These are phyloP conservation scores for Gulo gulo DNA, from an alignment of 2,113 vertebrate species.

Conservation along the genomic window DNA sequence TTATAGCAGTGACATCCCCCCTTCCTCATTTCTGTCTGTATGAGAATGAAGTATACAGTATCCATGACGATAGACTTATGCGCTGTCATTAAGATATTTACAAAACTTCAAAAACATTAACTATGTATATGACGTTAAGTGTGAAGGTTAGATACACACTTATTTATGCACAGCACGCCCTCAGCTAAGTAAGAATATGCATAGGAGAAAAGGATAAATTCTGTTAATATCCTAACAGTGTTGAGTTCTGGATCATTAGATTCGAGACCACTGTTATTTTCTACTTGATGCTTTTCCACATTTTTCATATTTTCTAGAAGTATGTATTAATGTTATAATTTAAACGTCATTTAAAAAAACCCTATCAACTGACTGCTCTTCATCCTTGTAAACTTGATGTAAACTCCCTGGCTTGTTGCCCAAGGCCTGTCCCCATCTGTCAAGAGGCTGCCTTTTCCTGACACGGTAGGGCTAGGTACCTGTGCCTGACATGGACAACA, in stretches of 20 bases:
- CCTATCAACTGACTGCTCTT: neutral
- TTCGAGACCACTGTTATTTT: neutral
- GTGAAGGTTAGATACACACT: neutral
- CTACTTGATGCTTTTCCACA: conserved; percentile 16
- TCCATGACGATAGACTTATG: neutral
- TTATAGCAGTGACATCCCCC: neutral
- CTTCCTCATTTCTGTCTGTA: neutral
- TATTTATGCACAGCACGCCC: neutral
- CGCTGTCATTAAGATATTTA: conserved; percentile 4
- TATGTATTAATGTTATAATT: neutral
- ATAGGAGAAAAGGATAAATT: conserved; percentile 11
- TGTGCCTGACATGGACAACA: neutral
- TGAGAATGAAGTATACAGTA: neutral
- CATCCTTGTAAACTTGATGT: neutral
- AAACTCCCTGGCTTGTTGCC: neutral
- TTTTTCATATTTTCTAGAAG: conserved; percentile 15
- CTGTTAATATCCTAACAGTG: neutral
- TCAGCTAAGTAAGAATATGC: neutral
- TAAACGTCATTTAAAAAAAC: conserved; percentile 4
- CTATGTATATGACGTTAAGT: neutral
- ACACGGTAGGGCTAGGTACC: neutral
- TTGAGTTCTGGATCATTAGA: neutral
- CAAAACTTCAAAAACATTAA: neutral
- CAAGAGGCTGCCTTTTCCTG: neutral
- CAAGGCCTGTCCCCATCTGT: neutral